A percentile compares a stretch with the other conserved stretches of the same genome.
Conservation (phyloP, 1,140 invertebrate species). For the Hydropsyche tenuis region DNA sequence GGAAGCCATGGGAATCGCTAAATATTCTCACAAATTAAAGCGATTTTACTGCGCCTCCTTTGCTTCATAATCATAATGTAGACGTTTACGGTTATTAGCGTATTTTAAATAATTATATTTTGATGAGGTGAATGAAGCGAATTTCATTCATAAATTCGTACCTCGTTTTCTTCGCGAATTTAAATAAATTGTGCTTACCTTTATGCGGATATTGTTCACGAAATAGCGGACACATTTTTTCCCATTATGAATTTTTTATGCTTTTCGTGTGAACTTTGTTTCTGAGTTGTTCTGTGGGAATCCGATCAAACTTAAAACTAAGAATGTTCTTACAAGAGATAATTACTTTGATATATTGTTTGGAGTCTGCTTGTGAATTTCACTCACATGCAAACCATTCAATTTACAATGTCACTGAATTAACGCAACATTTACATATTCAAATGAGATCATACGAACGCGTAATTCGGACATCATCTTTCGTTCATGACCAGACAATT, state of each 20-base stretch:
- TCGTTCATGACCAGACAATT: too few relatives aligned
- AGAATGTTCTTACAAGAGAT: conserved; percentile 2
- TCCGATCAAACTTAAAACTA: conserved; percentile 1
- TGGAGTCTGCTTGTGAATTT: too few relatives aligned
- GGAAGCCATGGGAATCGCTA: neutral
- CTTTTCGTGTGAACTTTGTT: conserved; percentile 23
- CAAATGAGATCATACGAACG: too few relatives aligned
- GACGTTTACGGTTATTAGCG: conserved; percentile 13
- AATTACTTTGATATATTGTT: conserved; percentile 12
- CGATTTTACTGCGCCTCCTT: neutral
- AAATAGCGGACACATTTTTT: conserved; percentile 12
- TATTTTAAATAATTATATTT: conserved; percentile 15
- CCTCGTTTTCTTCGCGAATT: conserved; percentile 1
- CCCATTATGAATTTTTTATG: conserved; percentile 16
- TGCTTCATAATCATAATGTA: conserved; percentile 11
- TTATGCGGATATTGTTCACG: neutral
- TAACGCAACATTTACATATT: too few relatives aligned
- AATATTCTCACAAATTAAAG: conserved; percentile 11
- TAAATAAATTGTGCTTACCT: neutral
- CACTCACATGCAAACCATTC: too few relatives aligned
- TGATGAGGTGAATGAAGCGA: conserved; percentile 10
- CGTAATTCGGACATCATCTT: too few relatives aligned
- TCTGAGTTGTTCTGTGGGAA: conserved; percentile 27
- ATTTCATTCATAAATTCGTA: conserved; percentile 19
- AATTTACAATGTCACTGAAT: too few relatives aligned